Percentiles rank a stretch among this genome's conserved stretches.
phyloP scores from a whole-genome alignment of 2,113 vertebrate species.

The Myotis yumanensis region DNA sequence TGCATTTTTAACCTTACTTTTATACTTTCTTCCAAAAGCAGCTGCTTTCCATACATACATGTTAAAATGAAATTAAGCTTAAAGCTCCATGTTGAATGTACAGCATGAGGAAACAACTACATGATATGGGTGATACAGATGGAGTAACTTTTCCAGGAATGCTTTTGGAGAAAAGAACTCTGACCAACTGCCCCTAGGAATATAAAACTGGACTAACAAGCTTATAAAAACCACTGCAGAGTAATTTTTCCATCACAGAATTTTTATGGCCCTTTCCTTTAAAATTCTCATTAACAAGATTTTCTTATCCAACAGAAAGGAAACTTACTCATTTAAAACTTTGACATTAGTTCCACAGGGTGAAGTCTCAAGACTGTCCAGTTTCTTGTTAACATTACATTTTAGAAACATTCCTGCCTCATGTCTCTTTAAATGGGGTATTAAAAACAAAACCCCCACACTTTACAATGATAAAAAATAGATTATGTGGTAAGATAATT shows the following conservation, averaged over 20 bases:
- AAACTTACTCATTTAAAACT: constrained; percentile 1
- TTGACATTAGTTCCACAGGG: background rate
- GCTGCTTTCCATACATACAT: background rate
- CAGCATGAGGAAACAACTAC: background rate
- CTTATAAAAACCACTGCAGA: background rate
- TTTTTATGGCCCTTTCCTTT: background rate
- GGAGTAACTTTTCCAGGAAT: background rate
- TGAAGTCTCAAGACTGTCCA: background rate
- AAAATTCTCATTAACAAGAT: background rate
- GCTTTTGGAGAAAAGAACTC: background rate
- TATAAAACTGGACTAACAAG: background rate
- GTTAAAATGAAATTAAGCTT: constrained; percentile 14
- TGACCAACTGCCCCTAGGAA: background rate
- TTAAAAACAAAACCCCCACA: background rate
- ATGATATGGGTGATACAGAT: background rate
- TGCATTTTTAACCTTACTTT: constrained; percentile 32
- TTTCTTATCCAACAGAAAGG: background rate
- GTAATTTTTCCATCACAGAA: background rate
- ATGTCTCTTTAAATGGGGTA: background rate
- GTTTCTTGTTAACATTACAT: background rate
- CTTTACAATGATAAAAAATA: background rate
- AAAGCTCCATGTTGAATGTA: background rate
- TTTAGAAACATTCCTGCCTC: background rate
- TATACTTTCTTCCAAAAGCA: background rate
- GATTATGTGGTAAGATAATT: background rate